Evolutionary conservation across 1,140 invertebrate genomes (phyloP).

Genomic region (Wiebesia pumilae): DNA sequence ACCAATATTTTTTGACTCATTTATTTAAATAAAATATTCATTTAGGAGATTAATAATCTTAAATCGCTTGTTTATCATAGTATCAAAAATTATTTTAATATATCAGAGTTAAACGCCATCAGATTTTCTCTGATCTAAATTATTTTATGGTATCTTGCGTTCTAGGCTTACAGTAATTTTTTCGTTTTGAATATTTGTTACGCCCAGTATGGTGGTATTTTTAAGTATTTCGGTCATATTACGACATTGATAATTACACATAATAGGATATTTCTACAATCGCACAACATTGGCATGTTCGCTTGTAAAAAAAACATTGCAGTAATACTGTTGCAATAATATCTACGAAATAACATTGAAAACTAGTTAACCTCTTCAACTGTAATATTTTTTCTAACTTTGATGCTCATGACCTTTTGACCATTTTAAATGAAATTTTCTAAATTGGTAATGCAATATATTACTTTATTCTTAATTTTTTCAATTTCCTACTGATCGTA

Average conservation of each 20-base stretch:
- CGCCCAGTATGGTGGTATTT: background rate
- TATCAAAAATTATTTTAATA: no score
- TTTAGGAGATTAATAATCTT: no score
- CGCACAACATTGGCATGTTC: background rate
- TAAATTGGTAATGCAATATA: background rate
- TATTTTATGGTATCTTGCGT: no score
- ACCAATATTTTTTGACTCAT: background rate
- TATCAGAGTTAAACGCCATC: no score
- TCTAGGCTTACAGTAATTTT: background rate
- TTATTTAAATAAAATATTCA: no score
- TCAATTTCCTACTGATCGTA: background rate
- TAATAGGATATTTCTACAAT: constrained; percentile 3
- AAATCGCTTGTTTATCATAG: no score
- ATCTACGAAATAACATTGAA: background rate
- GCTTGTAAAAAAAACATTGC: background rate
- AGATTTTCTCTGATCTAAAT: no score
- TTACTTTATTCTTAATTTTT: background rate
- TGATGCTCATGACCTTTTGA: background rate
- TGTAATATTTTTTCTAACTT: background rate
- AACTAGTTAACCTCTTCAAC: background rate
- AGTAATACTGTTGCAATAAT: background rate
- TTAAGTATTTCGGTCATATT: background rate
- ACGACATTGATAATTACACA: background rate
- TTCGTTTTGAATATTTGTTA: background rate
- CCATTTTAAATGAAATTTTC: background rate